Conservation (phyloP, 2,888 invertebrate species). For the Trissolcus japonicus region DNA sequence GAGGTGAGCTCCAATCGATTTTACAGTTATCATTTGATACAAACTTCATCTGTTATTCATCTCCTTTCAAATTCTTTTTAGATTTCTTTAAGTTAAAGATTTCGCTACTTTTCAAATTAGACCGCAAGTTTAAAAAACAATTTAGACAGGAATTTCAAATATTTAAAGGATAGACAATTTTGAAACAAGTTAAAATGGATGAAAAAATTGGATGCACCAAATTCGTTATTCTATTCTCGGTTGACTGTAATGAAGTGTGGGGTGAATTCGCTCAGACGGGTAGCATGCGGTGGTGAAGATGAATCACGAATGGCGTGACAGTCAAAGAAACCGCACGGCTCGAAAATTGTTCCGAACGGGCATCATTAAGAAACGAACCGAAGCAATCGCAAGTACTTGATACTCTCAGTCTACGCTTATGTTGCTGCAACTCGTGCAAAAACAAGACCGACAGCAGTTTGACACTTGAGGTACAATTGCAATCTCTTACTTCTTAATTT, state of each 20-base stretch:
- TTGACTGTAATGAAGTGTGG: conserved; percentile 31
- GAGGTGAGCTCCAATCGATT: conserved; percentile 32
- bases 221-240: conserved; percentile 39
- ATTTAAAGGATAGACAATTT: too few species aligned
- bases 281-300: conserved; percentile 55
- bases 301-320: conserved; percentile 68
- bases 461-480: conserved; percentile 27
- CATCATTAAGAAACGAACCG: conserved; percentile 70
- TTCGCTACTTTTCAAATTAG: too few species aligned
- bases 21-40: conserved; percentile 35
- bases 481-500: conserved; percentile 11
- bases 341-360: conserved; percentile 71
- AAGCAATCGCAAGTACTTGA: conserved; percentile 71
- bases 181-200: too few species aligned
- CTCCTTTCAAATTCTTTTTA: neutral
- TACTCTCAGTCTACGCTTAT: conserved; percentile 58
- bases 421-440: conserved; percentile 14
- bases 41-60: conserved; percentile 6
- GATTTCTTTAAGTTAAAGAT: too few species aligned
- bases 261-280: conserved; percentile 49
- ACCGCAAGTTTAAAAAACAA: too few species aligned
- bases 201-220: too few species aligned
- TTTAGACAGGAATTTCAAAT: too few species aligned
- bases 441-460: conserved; percentile 40
- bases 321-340: conserved; percentile 72